Evolutionary conservation across 2,888 invertebrate genomes (phyloP), one percentile per base, ranked within the genome.

Genomic region (Drosophila kuntzei): DNA sequence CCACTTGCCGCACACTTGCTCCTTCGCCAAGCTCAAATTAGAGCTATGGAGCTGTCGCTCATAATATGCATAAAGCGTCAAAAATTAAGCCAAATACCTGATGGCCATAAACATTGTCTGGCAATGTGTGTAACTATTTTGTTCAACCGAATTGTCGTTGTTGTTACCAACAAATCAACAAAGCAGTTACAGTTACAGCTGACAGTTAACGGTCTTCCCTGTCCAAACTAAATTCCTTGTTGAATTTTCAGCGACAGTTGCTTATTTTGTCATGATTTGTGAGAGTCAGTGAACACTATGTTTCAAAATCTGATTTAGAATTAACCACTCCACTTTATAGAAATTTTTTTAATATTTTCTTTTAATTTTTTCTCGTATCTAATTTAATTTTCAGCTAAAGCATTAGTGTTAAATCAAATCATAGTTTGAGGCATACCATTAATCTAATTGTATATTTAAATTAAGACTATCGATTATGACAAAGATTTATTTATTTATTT

Each of bases 1-100:
- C 27, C 54, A 41, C 53, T 18, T 54, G 20, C 54, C 54, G 11
- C 44, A 7, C 51, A n/a, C n/a, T n/a, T n/a, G 7, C 27, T 29
- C 20, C 9, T 1, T 16, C 16, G 51, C 27, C 25, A 5, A 46
- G 14, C 46, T 39, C 54, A 36, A 16, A 27, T 44, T 22, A 8
- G 36, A 27, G 65, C 41, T 39, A 51, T 39, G 25, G 39, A 64
- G 65, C 74, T 71, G 86, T 73, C 82, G 76, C 80, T 70, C 76
- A 64, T 74, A 70, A 79, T 82, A 79, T 79, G 87, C 87, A 84
- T 60, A 69, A 71, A 66, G 76, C 60, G 72, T 68, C 76, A 58
- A 61, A 68, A 87, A 68, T 71, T 78, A 78, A 71, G 71, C 78
- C 66, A 64, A 66, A 83, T 70, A 54, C 54, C 81, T 54, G 47